These are phyloP conservation scores for Hypotaenidia philippensis DNA, from an alignment of 2,797 vertebrate species.

Conservation along the genomic window DNA sequence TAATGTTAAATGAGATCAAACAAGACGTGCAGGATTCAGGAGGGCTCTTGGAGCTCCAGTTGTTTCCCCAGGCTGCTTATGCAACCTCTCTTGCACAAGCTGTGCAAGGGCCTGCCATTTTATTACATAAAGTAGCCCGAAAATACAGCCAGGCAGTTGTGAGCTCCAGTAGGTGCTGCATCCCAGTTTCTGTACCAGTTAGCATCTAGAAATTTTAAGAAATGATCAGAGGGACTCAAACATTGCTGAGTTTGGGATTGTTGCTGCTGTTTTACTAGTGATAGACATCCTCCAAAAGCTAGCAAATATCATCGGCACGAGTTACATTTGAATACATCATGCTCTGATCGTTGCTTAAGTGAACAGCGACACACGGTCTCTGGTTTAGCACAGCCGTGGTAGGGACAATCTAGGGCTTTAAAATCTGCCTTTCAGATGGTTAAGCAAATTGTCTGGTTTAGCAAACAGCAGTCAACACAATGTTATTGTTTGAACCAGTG, in stretches of 20 bases:
- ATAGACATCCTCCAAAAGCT: background rate
- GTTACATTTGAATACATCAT: background rate
- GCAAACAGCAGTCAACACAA: background rate
- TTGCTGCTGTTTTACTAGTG: background rate
- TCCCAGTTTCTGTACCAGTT: background rate
- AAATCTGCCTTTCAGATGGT: conserved; percentile 19
- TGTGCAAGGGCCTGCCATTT: conserved; percentile 40
- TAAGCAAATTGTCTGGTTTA: conserved; percentile 20
- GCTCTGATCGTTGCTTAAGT: background rate
- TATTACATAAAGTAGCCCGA: conserved; percentile 50
- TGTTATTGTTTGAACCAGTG: background rate
- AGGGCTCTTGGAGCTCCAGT: background rate
- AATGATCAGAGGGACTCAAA: background rate
- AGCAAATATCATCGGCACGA: background rate
- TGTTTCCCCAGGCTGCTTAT: conserved; percentile 57
- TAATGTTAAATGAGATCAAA: conserved; percentile 34
- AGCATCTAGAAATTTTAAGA: background rate
- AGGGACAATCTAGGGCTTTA: background rate
- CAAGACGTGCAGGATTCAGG: background rate
- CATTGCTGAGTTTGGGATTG: background rate
- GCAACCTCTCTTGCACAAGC: conserved; percentile 14
- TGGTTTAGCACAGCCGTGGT: background rate
- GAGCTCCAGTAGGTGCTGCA: conserved; percentile 6
- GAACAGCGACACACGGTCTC: background rate
- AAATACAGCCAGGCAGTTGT: conserved; percentile 23